Evolutionary conservation across 2,113 vertebrate genomes (phyloP).

Genomic region (Myiagra hebetior): DNA sequence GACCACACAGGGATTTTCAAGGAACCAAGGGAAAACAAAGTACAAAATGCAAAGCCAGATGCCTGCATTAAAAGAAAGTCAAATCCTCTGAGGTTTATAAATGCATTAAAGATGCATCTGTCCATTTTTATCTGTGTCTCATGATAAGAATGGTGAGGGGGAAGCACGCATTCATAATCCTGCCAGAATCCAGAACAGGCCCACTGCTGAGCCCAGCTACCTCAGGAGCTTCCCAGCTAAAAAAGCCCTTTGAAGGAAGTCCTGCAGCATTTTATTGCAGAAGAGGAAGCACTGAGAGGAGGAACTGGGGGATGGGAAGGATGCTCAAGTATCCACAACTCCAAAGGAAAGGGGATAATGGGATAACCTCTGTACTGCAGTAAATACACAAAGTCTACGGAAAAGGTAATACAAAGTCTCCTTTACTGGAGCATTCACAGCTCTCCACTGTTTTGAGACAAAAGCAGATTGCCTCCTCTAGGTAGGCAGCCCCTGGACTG

Average conservation of each 20-base stretch:
- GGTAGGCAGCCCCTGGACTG: background rate
- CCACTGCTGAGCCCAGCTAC: background rate
- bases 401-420: background rate
- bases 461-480: background rate
- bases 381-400: background rate
- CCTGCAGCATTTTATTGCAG: background rate
- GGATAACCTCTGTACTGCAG: background rate
- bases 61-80: background rate
- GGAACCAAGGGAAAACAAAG: background rate
- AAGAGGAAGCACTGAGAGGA: background rate
- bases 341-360: background rate
- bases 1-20: background rate
- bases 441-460: background rate
- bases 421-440: background rate
- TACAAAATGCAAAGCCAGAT: background rate
- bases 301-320: background rate
- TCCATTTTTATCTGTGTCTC: background rate
- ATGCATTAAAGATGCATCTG: background rate
- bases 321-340: background rate
- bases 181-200: background rate
- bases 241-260: background rate
- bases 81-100: slow-evolving; percentile 5
- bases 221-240: background rate
- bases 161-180: background rate
- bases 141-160: background rate